phyloP scores from a whole-genome alignment of 1,140 invertebrate species.

The Aphelinus certus region DNA sequence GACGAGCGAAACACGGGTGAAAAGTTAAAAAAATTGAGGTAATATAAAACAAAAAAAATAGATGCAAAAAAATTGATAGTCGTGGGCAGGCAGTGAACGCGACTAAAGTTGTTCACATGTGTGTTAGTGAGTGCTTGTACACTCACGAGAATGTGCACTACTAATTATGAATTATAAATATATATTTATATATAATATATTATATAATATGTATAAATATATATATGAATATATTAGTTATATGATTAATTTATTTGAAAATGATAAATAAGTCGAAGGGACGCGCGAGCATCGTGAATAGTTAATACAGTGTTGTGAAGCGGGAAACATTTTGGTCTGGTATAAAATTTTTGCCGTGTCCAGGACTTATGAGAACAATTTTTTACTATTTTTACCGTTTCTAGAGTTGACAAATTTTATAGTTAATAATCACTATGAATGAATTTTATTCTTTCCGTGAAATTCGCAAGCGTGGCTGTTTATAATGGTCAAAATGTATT shows the following conservation, averaged over 20 bases:
- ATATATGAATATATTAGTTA: not conserved
- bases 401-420: too few species aligned
- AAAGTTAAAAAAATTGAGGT: not conserved
- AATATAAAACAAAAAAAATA: too few species aligned
- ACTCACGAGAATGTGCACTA: not conserved
- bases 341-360: not conserved
- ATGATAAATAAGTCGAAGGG: not conserved
- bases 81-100: not conserved
- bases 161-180: too few species aligned
- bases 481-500: too few species aligned
- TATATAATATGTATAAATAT: not conserved
- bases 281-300: not conserved
- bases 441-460: not conserved
- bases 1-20: slow-evolving; percentile 1
- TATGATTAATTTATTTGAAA: slow-evolving; percentile 21
- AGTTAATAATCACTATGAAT: not conserved
- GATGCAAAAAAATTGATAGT: too few species aligned
- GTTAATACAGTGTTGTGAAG: too few species aligned
- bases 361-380: slow-evolving; percentile 8
- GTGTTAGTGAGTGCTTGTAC: not conserved
- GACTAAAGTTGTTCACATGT: not conserved
- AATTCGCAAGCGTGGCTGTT: not conserved
- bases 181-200: too few species aligned
- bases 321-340: too few species aligned
- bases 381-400: not conserved